Evolutionary conservation across 2,113 vertebrate genomes (phyloP).

Genomic region (Antidorcas marsupialis): DNA sequence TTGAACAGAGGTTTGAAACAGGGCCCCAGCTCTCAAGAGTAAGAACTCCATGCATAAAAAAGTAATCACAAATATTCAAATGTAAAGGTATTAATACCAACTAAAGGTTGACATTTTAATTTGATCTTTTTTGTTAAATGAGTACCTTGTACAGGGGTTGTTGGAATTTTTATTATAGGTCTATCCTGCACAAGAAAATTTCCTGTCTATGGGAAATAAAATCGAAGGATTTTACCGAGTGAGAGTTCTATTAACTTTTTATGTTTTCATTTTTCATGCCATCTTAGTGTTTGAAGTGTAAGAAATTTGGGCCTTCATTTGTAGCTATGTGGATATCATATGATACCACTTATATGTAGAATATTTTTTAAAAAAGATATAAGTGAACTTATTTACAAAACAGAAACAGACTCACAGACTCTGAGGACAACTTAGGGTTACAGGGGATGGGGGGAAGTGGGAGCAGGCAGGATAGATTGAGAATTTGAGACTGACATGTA

Average conservation of each 20-base stretch:
- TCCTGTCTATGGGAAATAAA: neutral
- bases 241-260: neutral
- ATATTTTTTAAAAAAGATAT: neutral
- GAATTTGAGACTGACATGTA: neutral
- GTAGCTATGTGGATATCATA: neutral
- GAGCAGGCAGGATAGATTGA: neutral
- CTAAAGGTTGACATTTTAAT: constrained; percentile 13
- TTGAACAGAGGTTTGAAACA: neutral
- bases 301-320: neutral
- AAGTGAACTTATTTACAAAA: neutral
- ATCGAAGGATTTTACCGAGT: neutral
- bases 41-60: neutral
- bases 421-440: neutral
- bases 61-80: neutral
- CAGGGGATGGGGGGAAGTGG: neutral
- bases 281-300: constrained; percentile 2
- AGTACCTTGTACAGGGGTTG: neutral
- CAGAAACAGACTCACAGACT: neutral
- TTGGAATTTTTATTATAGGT: neutral
- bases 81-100: neutral
- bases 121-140: constrained; percentile 7
- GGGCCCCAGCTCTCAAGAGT: neutral
- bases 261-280: neutral
- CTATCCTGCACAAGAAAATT: neutral
- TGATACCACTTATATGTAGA: neutral